A percentile compares a stretch with the other conserved stretches of the same genome.
Evolutionary conservation across 2,797 vertebrate genomes (phyloP).

Genomic region (Thaleichthys pacificus): DNA sequence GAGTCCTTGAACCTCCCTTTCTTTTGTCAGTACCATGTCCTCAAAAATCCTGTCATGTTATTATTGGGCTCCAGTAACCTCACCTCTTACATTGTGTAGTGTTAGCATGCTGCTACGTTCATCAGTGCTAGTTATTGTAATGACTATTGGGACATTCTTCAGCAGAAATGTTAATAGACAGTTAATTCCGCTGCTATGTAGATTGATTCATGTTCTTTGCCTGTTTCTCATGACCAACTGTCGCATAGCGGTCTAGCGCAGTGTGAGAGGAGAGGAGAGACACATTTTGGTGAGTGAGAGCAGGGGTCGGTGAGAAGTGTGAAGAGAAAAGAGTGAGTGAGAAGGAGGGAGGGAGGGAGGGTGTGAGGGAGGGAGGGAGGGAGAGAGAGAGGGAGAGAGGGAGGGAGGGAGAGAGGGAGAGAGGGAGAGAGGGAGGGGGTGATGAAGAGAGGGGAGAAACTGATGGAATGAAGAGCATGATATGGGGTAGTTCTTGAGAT

Average conservation of each 20-base stretch:
- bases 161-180: too few relatives aligned
- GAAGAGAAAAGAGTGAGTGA: slow-evolving; percentile 8
- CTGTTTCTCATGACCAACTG: slow-evolving; percentile 66
- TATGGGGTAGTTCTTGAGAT: slow-evolving; percentile 12
- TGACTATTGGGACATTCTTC: not conserved
- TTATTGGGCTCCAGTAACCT: too few relatives aligned
- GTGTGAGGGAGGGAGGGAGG: not conserved
- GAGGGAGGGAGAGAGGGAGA: not conserved
- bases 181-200: too few relatives aligned
- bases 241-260: slow-evolving; percentile 50
- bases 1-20: too few relatives aligned
- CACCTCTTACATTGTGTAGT: too few relatives aligned
- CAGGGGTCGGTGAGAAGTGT: slow-evolving; percentile 42
- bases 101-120: not conserved
- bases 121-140: not conserved
- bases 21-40: not conserved
- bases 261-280: slow-evolving; percentile 56
- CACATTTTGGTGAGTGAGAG: slow-evolving; percentile 45
- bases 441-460: not conserved
- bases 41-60: too few relatives aligned
- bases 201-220: slow-evolving; percentile 58
- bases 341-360: not conserved
- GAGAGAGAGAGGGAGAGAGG: not conserved
- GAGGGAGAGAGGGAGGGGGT: not conserved
- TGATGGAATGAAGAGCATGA: not conserved